A percentile compares a stretch with the other conserved stretches of the same genome.
phyloP scores from a whole-genome alignment of 2,113 vertebrate species.

The Acrocephalus kingi region DNA sequence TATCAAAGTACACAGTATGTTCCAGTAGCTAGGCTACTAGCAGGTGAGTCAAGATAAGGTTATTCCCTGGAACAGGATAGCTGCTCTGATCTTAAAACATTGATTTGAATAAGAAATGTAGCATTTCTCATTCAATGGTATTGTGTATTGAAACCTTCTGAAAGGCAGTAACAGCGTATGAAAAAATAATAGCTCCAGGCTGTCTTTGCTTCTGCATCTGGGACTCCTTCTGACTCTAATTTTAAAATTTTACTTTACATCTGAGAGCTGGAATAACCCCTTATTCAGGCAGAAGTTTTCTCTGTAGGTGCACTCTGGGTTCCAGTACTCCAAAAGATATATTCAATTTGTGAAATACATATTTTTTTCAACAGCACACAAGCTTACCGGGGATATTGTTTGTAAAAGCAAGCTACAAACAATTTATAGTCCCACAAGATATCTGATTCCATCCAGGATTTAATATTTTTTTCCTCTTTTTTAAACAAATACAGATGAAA shows the following conservation, averaged over 20 bases:
- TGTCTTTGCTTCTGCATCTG: not conserved
- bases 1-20: not conserved
- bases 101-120: not conserved
- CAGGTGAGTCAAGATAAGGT: not conserved
- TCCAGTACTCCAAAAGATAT: not conserved
- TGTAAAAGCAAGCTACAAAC: not conserved
- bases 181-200: not conserved
- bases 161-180: not conserved
- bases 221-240: not conserved
- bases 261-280: not conserved
- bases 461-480: not conserved
- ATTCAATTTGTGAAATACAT: not conserved
- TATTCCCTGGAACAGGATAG: not conserved
- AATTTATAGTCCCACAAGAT: not conserved
- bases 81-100: not conserved
- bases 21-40: not conserved
- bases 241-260: slow-evolving; percentile 12
- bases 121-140: not conserved
- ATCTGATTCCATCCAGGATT: not conserved
- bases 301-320: not conserved
- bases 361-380: not conserved
- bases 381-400: not conserved
- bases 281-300: not conserved
- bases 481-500: not conserved
- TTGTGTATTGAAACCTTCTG: not conserved